Evolutionary conservation across 2,797 vertebrate species (phyloP), one percentile per base, ranked within the genome.

Genomic region (Sciurus vulgaris): DNA sequence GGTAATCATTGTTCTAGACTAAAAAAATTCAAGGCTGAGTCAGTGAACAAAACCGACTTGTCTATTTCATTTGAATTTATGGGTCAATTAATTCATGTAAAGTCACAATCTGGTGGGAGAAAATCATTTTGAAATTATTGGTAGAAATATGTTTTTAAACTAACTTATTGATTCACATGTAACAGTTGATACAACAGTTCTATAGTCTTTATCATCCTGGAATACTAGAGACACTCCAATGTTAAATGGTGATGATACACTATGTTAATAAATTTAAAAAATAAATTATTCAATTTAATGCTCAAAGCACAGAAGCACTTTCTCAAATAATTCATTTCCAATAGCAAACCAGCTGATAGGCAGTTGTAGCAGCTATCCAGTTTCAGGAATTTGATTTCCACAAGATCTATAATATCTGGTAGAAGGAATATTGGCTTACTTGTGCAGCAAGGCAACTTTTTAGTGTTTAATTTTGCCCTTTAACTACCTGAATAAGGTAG

Each of bases 401-500:
- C 44, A n/a, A 73, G 44, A 26, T n/a, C 38, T 73, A 1, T 20
- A 73, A 51, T 61, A 28, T 87, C 44, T 51, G 11, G 33, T 54
- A 26, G 28, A 85, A 91, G 22, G 77, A 81, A 38, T 35, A 81
- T 51, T 92, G 92, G 26, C 61, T 76, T 77, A 38, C 13, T 44
- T 82, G 76, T 30, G 82, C 49, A 82, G 26, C 5, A 85, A 85
- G 51, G 15, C 44, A 88, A 92, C 33, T 56, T 92, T 15, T 86
- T 41, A 59, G 33, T 41, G 24, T 93, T 85, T 90, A 74, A 87
- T 20, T 95, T 74, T 72, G 69, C 74, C 54, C n/a, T 93, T 94
- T 86, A 79, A 38, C 51, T 73, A 72, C 1, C 35, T 70, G 73
- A 89, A 73, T 2, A 63, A n/a, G 49, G 20, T 30, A 67, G 63